Evolutionary conservation across 2,113 vertebrate species (phyloP).

Genomic region (Egretta garzetta): DNA sequence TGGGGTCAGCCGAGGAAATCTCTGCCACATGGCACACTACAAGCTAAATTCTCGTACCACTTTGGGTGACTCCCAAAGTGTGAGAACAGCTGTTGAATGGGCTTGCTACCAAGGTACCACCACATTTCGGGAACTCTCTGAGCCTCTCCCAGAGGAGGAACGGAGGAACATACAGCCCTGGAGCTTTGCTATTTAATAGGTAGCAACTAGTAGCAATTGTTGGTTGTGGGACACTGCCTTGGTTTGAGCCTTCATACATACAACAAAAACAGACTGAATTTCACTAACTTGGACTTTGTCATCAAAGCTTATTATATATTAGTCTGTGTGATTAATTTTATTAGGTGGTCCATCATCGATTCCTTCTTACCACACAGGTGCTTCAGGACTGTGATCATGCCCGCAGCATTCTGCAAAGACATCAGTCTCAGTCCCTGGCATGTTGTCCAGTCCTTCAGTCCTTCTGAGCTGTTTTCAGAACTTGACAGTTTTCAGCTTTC

Average conservation of each 20-base stretch:
- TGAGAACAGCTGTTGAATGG: neutral
- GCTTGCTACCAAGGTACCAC: neutral
- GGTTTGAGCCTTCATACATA: neutral
- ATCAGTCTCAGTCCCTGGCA: neutral
- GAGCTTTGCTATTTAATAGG: neutral
- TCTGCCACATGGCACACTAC: neutral
- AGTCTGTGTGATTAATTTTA: neutral
- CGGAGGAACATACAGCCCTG: neutral
- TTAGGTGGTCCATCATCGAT: neutral
- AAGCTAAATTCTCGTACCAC: neutral
- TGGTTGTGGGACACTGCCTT: neutral
- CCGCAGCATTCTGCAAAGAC: neutral
- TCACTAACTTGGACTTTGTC: neutral
- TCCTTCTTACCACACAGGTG: neutral
- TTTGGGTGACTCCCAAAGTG: neutral
- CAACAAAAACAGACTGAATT: neutral
- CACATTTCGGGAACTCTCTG: neutral
- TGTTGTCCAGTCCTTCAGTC: neutral
- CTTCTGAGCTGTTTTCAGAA: neutral
- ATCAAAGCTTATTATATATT: neutral
- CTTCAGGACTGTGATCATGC: neutral
- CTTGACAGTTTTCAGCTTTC: neutral
- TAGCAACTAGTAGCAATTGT: neutral
- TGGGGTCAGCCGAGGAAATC: neutral
- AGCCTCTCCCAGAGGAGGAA: neutral